Evolutionary conservation across 2,797 vertebrate genomes (phyloP), one percentile per base, ranked within the genome.

Genomic region (Morus bassanus): DNA sequence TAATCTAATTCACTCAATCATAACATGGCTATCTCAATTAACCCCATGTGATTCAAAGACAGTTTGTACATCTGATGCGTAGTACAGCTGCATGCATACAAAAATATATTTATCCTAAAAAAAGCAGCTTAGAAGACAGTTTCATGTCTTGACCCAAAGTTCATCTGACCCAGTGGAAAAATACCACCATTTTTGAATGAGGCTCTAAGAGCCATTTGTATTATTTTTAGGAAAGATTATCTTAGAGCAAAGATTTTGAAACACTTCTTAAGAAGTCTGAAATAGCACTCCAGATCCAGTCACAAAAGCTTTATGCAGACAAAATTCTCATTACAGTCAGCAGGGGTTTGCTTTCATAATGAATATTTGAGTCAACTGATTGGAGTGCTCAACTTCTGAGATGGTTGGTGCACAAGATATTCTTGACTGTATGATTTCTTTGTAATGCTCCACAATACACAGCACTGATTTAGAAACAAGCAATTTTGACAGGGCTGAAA

Each of bases 281-380:
- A 97, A 93, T 21, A 67, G 61, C 79, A 90, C 93, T 96, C 10
- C 2, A 97, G 73, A 72, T 46, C 69, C 64, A 88, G 92, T 50
- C 79, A 95, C 93, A 96, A 96, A 96, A 93, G 92, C 87, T 89
- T 93, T 79, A 79, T 67, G 91, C 91, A 93, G 96, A 85, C 82
- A 88, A 89, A 97, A 95, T 85, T 76, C 94, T 92, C 94, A 69
- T 97, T 88, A 76, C 91, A 97, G 96, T 97, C 94, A 97, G 93
- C 95, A 84, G 91, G 94, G 87, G 70, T 89, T 92, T 84, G 85
- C 93, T 93, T 78, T 84, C 63, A 39, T 91, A 94, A 95, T 75
- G 96, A 96, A 67, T 93, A 92, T 92, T 86, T 81, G 94, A 96
- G 94, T 73, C 93, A 94, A 88, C 79, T 96, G 94, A 97, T 97